Evolutionary conservation across 1,140 invertebrate species (phyloP).

Genomic region (Hylaeus anthracinus): DNA sequence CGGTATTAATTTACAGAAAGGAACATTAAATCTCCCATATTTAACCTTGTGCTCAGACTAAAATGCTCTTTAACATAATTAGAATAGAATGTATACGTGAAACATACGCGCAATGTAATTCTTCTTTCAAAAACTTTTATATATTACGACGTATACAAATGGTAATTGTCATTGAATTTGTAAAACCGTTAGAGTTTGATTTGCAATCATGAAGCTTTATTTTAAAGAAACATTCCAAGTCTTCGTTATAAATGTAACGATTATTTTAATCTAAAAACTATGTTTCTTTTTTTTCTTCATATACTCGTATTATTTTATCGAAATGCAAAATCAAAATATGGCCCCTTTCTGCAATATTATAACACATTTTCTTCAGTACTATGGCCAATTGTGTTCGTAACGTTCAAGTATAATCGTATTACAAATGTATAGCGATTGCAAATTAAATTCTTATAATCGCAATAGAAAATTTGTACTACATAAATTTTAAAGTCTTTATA

Average conservation of each 20-base stretch:
- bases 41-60: slow-evolving; percentile 5
- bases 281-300: background rate
- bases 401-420: background rate
- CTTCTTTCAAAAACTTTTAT: background rate
- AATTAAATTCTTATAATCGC: slow-evolving; percentile 21
- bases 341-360: slow-evolving; percentile 45
- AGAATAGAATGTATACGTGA: slow-evolving; percentile 10
- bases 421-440: slow-evolving; percentile 21
- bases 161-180: background rate
- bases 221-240: background rate
- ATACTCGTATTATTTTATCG: background rate
- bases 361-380: slow-evolving; percentile 14
- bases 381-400: slow-evolving; percentile 13
- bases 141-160: slow-evolving; percentile 5
- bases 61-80: slow-evolving; percentile 15
- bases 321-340: slow-evolving; percentile 31
- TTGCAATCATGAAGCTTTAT: background rate
- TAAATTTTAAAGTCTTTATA: slow-evolving; percentile 35
- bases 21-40: slow-evolving; percentile 22
- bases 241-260: slow-evolving; percentile 1
- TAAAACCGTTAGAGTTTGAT: slow-evolving; percentile 17
- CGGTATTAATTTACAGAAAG: slow-evolving; percentile 32
- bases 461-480: slow-evolving; percentile 32
- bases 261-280: slow-evolving; percentile 22
- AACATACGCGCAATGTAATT: background rate